Conservation (phyloP, 2,113 vertebrate species). For the Rostratula benghalensis region DNA sequence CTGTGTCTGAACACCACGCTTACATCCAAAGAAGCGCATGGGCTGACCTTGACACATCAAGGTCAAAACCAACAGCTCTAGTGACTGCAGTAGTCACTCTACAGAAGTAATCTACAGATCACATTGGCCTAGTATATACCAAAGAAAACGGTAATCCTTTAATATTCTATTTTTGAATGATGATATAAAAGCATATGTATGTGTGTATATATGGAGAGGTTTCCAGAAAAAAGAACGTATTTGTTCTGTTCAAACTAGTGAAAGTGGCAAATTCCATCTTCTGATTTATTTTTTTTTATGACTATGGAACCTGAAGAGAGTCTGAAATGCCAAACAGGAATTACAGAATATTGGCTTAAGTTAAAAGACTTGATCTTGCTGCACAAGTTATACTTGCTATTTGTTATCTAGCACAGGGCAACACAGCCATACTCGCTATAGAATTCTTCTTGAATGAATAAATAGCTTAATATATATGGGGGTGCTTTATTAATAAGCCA, state of each 20-base stretch:
- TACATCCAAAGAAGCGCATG: background rate
- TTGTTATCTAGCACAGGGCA: background rate
- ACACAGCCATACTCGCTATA: background rate
- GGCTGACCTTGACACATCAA: background rate
- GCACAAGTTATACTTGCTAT: background rate
- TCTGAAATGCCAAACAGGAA: background rate
- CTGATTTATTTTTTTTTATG: too few relatives aligned
- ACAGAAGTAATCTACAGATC: background rate
- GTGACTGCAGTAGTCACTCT: background rate
- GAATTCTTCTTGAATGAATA: background rate
- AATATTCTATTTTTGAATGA: background rate
- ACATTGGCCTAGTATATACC: background rate
- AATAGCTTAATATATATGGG: background rate
- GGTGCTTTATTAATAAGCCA: background rate
- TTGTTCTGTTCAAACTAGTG: background rate
- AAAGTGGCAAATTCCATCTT: background rate
- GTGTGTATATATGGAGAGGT: rapidly evolving
- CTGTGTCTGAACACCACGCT: background rate
- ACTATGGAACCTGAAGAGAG: background rate
- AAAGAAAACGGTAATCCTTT: background rate
- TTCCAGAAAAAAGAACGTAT: background rate
- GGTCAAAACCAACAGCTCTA: background rate
- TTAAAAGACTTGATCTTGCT: background rate
- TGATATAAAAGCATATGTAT: background rate
- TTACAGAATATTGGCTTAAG: background rate